Conservation (phyloP, 2,797 vertebrate genomes). For the Epinephelus awoara region DNA sequence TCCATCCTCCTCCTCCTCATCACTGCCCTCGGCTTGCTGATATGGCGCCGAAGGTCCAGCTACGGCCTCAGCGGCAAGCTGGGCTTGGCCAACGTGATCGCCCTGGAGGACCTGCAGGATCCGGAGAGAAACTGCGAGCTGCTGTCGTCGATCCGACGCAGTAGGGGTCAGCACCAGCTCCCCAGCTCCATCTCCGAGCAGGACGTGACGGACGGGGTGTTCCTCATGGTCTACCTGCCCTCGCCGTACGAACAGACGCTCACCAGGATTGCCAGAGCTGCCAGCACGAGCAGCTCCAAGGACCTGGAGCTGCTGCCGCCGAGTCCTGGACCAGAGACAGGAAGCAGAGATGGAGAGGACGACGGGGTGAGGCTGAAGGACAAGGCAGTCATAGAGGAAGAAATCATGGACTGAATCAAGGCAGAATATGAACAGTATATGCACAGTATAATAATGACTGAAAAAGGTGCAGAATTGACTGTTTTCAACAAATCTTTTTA, state of each 20-base stretch:
- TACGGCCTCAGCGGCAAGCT: conserved; percentile 60
- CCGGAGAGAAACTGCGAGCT: conserved; percentile 79
- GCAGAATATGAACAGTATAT: too few species aligned
- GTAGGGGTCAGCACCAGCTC: conserved; percentile 51
- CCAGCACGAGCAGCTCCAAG: conserved; percentile 82
- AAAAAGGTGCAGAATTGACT: neutral
- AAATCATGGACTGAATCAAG: conserved; percentile 37
- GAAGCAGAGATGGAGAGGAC: conserved; percentile 9
- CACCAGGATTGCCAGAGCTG: conserved; percentile 80
- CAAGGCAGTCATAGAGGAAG: neutral
- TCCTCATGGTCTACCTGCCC: conserved; percentile 86
- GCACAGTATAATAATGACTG: neutral
- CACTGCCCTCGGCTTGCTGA: conserved; percentile 53
- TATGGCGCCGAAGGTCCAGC: conserved; percentile 63
- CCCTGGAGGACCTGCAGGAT: conserved; percentile 80
- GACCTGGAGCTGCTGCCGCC: conserved; percentile 70
- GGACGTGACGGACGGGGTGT: conserved; percentile 76
- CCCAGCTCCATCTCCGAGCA: conserved; percentile 74
- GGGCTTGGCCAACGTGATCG: conserved; percentile 77
- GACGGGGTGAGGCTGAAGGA: neutral
- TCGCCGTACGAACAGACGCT: conserved; percentile 91
- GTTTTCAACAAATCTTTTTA: neutral
- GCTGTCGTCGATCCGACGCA: conserved; percentile 74
- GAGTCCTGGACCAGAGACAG: conserved; percentile 68
- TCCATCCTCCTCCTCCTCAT: conserved; percentile 71